phyloP scores from a whole-genome alignment of 2,797 vertebrate genomes.

The Gadopsis bispinosus region DNA sequence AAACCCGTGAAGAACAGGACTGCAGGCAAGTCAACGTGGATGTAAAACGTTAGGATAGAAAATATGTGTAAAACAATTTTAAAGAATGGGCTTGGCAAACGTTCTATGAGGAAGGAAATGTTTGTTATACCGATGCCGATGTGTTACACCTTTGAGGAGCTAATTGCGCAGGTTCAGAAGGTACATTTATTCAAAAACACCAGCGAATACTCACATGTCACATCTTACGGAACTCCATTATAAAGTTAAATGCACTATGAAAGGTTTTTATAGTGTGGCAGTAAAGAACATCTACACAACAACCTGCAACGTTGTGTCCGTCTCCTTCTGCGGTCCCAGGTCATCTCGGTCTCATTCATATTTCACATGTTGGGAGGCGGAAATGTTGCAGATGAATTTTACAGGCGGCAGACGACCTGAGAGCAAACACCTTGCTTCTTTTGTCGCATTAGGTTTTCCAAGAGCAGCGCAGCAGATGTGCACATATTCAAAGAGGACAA shows the following conservation, averaged over 20 bases:
- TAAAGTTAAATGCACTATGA: not conserved
- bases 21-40: too few species aligned
- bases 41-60: not conserved
- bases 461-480: constrained; percentile 28
- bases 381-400: constrained; percentile 62
- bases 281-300: not conserved
- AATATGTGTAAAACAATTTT: not conserved
- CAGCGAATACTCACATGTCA: too few species aligned
- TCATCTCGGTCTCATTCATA: constrained; percentile 66
- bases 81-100: not conserved
- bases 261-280: not conserved
- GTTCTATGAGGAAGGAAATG: not conserved
- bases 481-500: constrained; percentile 56
- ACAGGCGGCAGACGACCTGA: constrained; percentile 49
- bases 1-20: not conserved
- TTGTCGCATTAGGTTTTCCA: constrained; percentile 54
- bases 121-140: not conserved
- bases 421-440: constrained; percentile 52
- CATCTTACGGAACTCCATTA: not conserved
- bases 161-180: not conserved
- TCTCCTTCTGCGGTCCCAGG: constrained; percentile 39
- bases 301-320: not conserved
- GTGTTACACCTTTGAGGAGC: not conserved
- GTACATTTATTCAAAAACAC: not conserved
- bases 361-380: constrained; percentile 61